Base-by-base conservation (phyloP, 2,888 invertebrate species). In the Phyllotreta striolata region DNA sequence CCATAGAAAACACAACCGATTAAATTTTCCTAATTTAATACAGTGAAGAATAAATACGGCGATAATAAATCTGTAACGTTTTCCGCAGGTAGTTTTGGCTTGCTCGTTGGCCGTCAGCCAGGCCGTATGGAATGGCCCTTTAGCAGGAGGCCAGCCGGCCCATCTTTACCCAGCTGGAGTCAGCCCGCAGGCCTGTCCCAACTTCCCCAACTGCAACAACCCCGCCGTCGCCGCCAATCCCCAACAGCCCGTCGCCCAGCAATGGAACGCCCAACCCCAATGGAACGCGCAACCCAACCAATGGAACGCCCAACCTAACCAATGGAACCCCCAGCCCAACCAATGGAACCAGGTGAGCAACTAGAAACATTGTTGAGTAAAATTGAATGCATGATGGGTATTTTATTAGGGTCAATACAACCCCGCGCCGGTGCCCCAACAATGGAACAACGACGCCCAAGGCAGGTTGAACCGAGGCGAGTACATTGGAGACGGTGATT, bases 141-240 rank as follows among this genome's bases (percentile, higher is more conserved):
- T 81, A 8, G 81, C 81, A n/a, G 81, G 81, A 62, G 81, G 81
- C 13, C 74, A 74, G 9, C 81, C 81, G 61, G 81, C 81, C 35
- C 69, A 73, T 55, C 74, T 77, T 55, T 82, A 74, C 70, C 81
- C 81, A 56, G 81, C 81, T 6, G 81, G 81, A 55, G 80, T 82
- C n/a, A 80, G 79, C 61, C 81, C 81, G 14, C 80, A 81, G 70
- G 80, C 81, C 13, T 82, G 81, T 69, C 81, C 81, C 55, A 82
- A 81, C 73, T 82, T 76, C 74, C 81, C 81, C 62, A 76, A 81
- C 72, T 82, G 81, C 66, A 70, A 73, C 61, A 82, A 81, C 68
- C 81, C 81, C 24, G 79, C 81, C 7, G 75, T 81, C 61, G 80
- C 81, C 37, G 81, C 78, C 34, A 74, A 78, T 56, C 79, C 80